Percentiles rank a stretch among this genome's conserved stretches.
phyloP scores from a whole-genome alignment of 2,797 vertebrate genomes.

The Chelon auratus region DNA sequence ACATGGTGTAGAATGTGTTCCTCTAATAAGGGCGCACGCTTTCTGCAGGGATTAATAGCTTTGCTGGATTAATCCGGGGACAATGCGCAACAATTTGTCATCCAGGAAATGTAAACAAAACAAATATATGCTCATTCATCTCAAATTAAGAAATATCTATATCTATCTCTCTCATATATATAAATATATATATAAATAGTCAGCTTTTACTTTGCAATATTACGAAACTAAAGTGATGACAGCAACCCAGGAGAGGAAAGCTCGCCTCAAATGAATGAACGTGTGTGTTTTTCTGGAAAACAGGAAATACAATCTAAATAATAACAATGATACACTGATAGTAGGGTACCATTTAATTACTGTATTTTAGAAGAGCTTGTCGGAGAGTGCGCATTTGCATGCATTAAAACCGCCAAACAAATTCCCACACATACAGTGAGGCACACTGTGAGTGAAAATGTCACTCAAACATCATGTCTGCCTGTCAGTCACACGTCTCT shows the following conservation, averaged over 20 bases:
- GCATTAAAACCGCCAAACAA: slow-evolving; percentile 30
- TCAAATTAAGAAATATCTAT: slow-evolving; percentile 41
- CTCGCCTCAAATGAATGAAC: neutral
- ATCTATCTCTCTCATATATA: no score
- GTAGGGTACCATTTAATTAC: no score
- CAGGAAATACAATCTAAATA: neutral
- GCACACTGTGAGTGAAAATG: slow-evolving; percentile 38
- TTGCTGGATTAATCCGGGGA: slow-evolving; percentile 66
- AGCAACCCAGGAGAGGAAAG: neutral
- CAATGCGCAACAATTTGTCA: slow-evolving; percentile 65
- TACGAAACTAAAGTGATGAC: neutral
- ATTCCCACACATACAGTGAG: slow-evolving; percentile 54
- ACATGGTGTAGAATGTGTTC: slow-evolving; percentile 10
- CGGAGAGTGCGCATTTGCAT: neutral
- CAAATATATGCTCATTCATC: slow-evolving; percentile 67
- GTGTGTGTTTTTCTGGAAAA: neutral
- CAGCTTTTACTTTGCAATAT: neutral
- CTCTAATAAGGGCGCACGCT: slow-evolving; percentile 30
- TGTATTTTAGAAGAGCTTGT: neutral
- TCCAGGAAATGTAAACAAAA: slow-evolving; percentile 66
- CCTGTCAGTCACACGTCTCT: slow-evolving; percentile 31
- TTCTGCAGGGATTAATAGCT: slow-evolving; percentile 70
- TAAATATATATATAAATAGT: neutral
- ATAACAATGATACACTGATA: no score
- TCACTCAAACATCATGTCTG: slow-evolving; percentile 42